Conservation (phyloP, 2,113 vertebrate species). For the Fregata magnificens region DNA sequence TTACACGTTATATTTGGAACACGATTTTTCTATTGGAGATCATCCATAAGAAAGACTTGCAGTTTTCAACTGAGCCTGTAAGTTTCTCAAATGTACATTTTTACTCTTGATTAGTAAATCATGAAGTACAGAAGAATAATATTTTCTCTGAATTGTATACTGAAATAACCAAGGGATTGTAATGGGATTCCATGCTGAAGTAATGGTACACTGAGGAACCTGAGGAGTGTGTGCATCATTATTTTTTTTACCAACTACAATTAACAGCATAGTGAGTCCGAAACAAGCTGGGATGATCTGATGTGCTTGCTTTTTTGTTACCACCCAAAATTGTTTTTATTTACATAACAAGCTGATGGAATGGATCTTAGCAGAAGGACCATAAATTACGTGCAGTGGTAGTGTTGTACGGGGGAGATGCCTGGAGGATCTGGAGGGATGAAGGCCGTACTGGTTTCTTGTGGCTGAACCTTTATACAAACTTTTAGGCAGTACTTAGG, state of each 20-base stretch:
- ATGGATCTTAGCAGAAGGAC: not conserved
- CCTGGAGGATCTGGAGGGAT: not conserved
- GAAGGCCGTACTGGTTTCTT: not conserved
- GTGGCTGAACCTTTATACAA: not conserved
- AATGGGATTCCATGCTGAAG: not conserved
- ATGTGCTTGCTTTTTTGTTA: not conserved
- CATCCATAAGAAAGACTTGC: slow-evolving; percentile 8
- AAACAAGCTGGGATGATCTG: not conserved
- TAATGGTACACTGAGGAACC: not conserved
- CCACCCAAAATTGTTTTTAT: not conserved
- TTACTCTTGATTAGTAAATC: not conserved
- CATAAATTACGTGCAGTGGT: not conserved
- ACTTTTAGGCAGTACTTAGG: not conserved
- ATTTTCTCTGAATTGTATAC: not conserved
- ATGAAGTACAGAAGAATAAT: not conserved
- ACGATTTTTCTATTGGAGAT: slow-evolving; percentile 21
- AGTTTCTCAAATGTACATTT: not conserved
- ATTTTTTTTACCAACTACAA: not conserved
- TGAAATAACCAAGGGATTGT: not conserved
- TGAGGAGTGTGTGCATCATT: not conserved
- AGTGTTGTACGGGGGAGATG: not conserved
- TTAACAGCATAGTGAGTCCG: not conserved
- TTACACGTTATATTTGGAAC: slow-evolving; percentile 54
- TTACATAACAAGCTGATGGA: not conserved
- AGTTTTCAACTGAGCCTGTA: not conserved